Percentiles rank a stretch among this genome's conserved stretches.
These are phyloP conservation scores for Pantherophis alleghaniensis DNA, from an alignment of 2,797 vertebrate genomes.

Conservation along the genomic window DNA sequence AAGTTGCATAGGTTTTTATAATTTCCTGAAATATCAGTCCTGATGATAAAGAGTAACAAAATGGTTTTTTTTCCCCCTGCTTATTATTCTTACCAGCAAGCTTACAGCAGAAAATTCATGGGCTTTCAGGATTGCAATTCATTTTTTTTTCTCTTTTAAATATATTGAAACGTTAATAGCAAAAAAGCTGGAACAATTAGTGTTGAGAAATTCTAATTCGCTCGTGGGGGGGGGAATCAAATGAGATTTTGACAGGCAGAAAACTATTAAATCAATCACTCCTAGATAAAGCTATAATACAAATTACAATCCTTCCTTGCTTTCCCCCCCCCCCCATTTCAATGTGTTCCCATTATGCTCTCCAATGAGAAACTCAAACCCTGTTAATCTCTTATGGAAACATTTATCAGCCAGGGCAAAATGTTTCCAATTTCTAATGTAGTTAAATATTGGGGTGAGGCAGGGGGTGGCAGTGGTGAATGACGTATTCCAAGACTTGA, in stretches of 20 bases:
- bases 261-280: not conserved
- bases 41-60: not conserved
- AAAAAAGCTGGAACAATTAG: not conserved
- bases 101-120: not conserved
- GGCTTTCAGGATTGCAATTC: not conserved
- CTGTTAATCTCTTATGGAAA: not conserved
- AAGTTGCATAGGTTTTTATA: not conserved
- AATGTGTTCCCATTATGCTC: not conserved
- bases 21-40: not conserved
- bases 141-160: not conserved
- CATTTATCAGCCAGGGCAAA: not conserved
- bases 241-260: not conserved
- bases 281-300: not conserved
- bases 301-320: not conserved
- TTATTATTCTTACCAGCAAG: not conserved
- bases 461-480: not conserved
- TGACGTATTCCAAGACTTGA: not conserved
- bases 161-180: not conserved
- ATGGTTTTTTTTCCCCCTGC: not conserved
- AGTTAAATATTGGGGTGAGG: not conserved
- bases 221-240: not conserved
- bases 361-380: not conserved
- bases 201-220: not conserved
- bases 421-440: not conserved
- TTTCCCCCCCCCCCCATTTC: not conserved